These are phyloP conservation scores for Lissonota sp. DNA, from an alignment of 2,888 invertebrate species.

Conservation along the genomic window DNA sequence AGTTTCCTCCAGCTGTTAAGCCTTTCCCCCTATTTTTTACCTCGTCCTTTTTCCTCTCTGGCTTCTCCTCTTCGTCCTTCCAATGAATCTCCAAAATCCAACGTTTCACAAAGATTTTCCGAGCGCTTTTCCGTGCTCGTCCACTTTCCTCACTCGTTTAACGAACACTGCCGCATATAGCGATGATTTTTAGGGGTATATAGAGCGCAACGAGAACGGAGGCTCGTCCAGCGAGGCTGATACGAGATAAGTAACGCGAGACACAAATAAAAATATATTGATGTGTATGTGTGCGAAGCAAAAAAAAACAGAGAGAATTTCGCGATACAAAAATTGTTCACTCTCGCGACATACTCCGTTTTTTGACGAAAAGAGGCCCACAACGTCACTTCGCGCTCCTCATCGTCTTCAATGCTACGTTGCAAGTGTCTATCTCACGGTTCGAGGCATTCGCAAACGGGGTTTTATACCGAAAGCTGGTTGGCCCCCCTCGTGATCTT, in stretches of 20 bases:
- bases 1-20: too few relatives aligned
- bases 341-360: too few relatives aligned
- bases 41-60: neutral
- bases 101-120: neutral
- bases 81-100: neutral
- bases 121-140: too few relatives aligned
- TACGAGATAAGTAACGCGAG: too few relatives aligned
- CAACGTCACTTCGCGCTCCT: neutral
- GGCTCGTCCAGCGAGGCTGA: neutral
- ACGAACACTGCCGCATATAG: neutral
- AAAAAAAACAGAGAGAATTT: too few relatives aligned
- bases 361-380: too few relatives aligned
- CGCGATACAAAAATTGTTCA: too few relatives aligned
- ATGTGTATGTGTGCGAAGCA: too few relatives aligned
- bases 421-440: conserved; percentile 42
- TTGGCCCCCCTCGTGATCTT: conserved; percentile 69
- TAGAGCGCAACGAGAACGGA: conserved; percentile 8
- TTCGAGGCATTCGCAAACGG: conserved; percentile 49
- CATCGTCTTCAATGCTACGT: conserved; percentile 32
- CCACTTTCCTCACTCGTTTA: too few relatives aligned
- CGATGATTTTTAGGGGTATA: conserved; percentile 1
- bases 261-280: too few relatives aligned
- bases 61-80: neutral
- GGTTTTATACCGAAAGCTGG: conserved; percentile 74
- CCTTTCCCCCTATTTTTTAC: too few relatives aligned